phyloP scores from a whole-genome alignment of 2,888 invertebrate species.

The Euproctis similis region DNA sequence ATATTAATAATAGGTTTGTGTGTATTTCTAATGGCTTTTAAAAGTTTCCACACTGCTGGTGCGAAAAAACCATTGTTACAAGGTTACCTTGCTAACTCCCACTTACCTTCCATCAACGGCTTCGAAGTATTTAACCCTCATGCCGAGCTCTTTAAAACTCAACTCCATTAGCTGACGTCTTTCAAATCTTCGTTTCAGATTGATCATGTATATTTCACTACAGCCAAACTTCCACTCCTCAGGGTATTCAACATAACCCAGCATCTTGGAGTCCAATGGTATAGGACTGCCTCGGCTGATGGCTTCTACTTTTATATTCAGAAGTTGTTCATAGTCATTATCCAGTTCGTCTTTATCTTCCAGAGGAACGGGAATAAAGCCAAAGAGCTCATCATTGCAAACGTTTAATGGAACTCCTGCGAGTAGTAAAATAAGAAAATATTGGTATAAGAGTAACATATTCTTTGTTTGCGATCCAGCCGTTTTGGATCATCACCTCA shows the following conservation, averaged over 20 bases:
- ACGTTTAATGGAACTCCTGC: constrained; percentile 64
- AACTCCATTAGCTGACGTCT: constrained; percentile 85
- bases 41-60: too few relatives aligned
- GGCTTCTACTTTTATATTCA: constrained; percentile 85
- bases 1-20: too few relatives aligned
- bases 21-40: too few relatives aligned
- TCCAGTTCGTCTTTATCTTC: constrained; percentile 79
- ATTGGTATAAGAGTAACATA: too few relatives aligned
- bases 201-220: constrained; percentile 93
- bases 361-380: constrained; percentile 87
- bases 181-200: constrained; percentile 88
- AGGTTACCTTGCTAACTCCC: too few relatives aligned
- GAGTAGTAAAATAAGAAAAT: too few relatives aligned
- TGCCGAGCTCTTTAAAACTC: constrained; percentile 86
- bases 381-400: constrained; percentile 88
- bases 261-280: constrained; percentile 50
- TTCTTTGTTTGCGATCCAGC: too few relatives aligned
- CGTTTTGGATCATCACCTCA: too few relatives aligned
- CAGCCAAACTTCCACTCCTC: constrained; percentile 80
- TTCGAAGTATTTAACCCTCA: constrained; percentile 83
- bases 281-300: constrained; percentile 76
- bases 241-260: constrained; percentile 45
- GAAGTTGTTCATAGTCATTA: constrained; percentile 82
- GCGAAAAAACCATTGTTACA: too few relatives aligned
- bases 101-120: constrained; percentile 92